These are phyloP conservation scores for Diarsia mendica DNA, from an alignment of 2,888 invertebrate species.

Conservation along the genomic window DNA sequence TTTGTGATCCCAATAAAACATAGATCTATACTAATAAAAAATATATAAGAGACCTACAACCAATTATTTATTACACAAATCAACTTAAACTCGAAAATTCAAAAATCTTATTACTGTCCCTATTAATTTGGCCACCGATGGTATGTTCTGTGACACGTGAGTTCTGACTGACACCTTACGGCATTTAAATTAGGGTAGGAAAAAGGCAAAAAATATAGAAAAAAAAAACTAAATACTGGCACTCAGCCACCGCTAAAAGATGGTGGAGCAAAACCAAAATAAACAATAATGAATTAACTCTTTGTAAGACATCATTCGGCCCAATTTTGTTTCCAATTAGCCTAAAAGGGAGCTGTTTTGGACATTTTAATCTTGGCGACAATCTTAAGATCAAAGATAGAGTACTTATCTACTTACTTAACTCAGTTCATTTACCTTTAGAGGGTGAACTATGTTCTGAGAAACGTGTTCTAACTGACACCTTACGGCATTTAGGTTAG, in stretches of 20 bases:
- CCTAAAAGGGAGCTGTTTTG: slow-evolving; percentile 40
- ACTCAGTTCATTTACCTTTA: slow-evolving; percentile 22
- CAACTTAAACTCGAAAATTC: no score
- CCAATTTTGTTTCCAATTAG: slow-evolving; percentile 59
- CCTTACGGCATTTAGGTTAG: slow-evolving; percentile 5
- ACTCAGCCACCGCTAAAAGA: slow-evolving; percentile 40
- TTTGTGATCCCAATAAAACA: no score
- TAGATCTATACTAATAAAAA: no score
- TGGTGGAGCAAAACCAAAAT: slow-evolving; percentile 41
- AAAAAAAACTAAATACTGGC: slow-evolving; percentile 56
- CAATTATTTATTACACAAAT: no score
- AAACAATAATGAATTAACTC: slow-evolving; percentile 61
- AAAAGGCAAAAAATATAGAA: slow-evolving; percentile 39
- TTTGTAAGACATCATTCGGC: slow-evolving; percentile 40
- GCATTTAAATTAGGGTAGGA: no score
- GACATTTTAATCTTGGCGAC: slow-evolving; percentile 45
- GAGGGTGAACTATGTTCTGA: neutral
- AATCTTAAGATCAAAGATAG: slow-evolving; percentile 35
- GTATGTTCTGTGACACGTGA: no score
- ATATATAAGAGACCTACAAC: no score
- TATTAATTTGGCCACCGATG: no score
- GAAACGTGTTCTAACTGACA: neutral
- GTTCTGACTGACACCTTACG: no score
- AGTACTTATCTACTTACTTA: slow-evolving; percentile 22
- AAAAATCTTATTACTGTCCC: no score